Percentiles rank a stretch among this genome's conserved stretches.
These are phyloP conservation scores for Apodemia mormo DNA, from an alignment of 2,888 invertebrate species.

Conservation along the genomic window DNA sequence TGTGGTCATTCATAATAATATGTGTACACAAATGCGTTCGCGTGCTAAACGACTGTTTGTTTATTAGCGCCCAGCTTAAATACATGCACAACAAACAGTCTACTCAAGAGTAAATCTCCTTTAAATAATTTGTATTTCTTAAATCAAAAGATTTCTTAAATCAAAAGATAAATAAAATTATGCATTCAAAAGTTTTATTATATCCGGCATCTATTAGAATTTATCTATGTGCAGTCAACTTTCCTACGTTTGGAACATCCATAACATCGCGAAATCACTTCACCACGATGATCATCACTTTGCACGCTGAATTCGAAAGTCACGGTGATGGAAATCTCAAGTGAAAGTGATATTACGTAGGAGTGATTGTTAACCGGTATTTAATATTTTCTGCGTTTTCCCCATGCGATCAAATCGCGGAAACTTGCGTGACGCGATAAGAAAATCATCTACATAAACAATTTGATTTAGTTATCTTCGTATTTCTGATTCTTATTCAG, in stretches of 20 bases:
- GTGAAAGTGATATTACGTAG: constrained; percentile 47
- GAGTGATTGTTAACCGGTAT: neutral
- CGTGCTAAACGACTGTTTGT: no score
- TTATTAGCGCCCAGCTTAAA: no score
- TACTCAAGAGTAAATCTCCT: no score
- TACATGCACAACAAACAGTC: no score
- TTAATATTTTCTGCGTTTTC: constrained; percentile 58
- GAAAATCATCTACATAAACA: constrained; percentile 33
- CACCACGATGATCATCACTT: constrained; percentile 49
- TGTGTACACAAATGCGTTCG: no score
- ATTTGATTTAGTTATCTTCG: constrained; percentile 44
- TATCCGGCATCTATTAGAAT: neutral
- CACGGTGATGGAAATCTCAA: constrained; percentile 66
- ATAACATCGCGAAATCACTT: constrained; percentile 52
- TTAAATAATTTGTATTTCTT: no score
- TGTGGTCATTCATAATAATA: no score
- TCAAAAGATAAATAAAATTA: no score
- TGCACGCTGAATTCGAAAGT: constrained; percentile 70
- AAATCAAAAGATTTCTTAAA: no score
- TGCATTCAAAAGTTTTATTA: neutral
- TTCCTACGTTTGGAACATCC: constrained; percentile 55
- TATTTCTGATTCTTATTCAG: constrained; percentile 43
- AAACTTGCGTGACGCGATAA: constrained; percentile 42
- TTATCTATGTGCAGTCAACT: neutral
- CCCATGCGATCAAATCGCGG: constrained; percentile 52